Base-by-base conservation (phyloP, 2,113 vertebrate genomes). In the Vidua macroura region DNA sequence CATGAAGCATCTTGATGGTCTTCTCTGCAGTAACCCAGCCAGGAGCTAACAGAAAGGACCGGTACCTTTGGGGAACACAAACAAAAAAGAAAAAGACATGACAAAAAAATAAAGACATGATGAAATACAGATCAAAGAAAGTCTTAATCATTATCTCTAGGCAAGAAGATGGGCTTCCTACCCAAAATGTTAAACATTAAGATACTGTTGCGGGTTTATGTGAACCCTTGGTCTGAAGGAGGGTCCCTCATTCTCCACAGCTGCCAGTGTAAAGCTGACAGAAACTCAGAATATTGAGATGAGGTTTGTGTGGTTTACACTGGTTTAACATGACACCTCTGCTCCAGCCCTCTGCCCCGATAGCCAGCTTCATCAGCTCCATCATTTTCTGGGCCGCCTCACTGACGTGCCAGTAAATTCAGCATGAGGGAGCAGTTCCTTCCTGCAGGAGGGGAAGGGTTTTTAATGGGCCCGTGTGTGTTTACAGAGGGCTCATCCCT, bases 341-440 rank as follows among this genome's bases (percentile, higher is more conserved):
- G 11, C 19, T 19, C 10, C 16, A 16, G 21, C 30, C 19, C 52
- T 76, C 43, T 82, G 28, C 37, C 52, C 70, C 7, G 4, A 22
- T 30, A 48, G 30, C 39, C 44, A 37, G 0, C 19, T 13, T 25
- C 2, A 8, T 30, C 1, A 2, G 13, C 56, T 70, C 12, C 10
- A 1, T 77, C 10, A 3, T 20, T 43, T 80, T 81, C 53, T 82
- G 24, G 15, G n/a, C 9, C 49, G 55, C 77, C 59, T 43, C 33
- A 4, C 20, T 46, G 56, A n/a, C 16, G 9, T 35, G 52, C 31
- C 21, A 39, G 5, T 41, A 63, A 59, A 64, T 60, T 84, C 70
- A 64, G 37, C 15, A 1, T 4, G 64, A 23, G 11, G n/a, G 30
- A 27, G 39, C 44, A 68, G 7, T 20, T 55, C 13, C 4, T 48